Evolutionary conservation across 2,797 vertebrate genomes (phyloP), one percentile per base, ranked within the genome.

Genomic region (Nothura maculosa): DNA sequence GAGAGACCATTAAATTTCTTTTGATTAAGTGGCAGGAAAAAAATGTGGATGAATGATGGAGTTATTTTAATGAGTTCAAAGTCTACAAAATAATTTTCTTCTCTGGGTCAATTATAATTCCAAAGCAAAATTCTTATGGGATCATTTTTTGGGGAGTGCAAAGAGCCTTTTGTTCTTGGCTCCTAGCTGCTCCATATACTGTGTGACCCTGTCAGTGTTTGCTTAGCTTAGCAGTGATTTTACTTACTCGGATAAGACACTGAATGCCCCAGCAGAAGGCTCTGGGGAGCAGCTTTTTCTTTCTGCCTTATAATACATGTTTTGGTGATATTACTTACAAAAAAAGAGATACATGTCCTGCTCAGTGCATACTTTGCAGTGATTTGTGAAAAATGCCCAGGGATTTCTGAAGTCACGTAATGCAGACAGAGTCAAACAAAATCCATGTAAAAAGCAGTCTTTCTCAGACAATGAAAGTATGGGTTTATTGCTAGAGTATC

Each of bases 71-170:
- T 95, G 97, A 98, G 96, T 94, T 96, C 92, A 88, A 91, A 93
- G 94, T 87, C 96, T 96, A 97, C 89, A 91, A 97, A 98, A 97
- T 96, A 92, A 96, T 97, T 96, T 96, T 96, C 90, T 97, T 96
- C 85, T 87, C 36, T 89, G 72, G 94, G 96, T 98, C 97, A 98
- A 97, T 98, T 97, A 97, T 83, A 97, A 97, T 97, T 97, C 97
- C 96, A 97, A 97, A 98, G 96, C 91, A 80, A 93, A 95, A 92
- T 75, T 98, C 97, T 95, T 80, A 30, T 12, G 94, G 94, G 97
- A 97, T 95, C 90, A 97, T 97, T 98, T 97, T 97, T 96, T 47
- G 93, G 94, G 96, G 93, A 97, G 86, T 58, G 89, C 74, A 96
- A 85, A 95, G 82, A 96, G 55, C 73, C 38, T 97, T 97, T 96